These are phyloP conservation scores for Atrichornis clamosus DNA, from an alignment of 2,113 vertebrate genomes.

Conservation along the genomic window DNA sequence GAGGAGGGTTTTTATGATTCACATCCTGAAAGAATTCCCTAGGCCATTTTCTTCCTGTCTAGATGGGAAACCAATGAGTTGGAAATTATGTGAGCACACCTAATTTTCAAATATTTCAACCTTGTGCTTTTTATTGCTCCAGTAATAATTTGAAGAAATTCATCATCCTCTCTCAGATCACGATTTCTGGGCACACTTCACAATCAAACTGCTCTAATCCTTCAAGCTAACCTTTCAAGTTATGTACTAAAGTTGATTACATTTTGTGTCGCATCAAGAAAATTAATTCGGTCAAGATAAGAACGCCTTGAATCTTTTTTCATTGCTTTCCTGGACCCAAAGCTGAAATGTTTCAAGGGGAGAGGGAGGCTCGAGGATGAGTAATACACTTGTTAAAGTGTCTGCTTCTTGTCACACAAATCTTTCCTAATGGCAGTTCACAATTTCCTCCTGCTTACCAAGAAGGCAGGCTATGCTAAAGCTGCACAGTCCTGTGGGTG, in stretches of 20 bases:
- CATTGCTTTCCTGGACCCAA: neutral
- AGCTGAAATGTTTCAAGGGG: neutral
- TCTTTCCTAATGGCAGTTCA: neutral
- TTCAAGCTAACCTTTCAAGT: constrained; percentile 62
- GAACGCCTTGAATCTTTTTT: neutral
- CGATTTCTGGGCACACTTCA: constrained; percentile 37
- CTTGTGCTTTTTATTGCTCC: constrained; percentile 27
- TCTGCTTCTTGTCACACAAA: neutral
- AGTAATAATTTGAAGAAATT: constrained; percentile 43
- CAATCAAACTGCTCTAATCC: constrained; percentile 11
- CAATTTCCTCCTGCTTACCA: neutral
- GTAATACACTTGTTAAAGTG: neutral
- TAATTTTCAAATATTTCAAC: constrained; percentile 44
- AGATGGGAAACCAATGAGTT: constrained; percentile 39
- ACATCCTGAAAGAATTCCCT: neutral
- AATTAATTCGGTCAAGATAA: neutral
- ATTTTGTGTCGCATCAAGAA: neutral
- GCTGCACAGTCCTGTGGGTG: accelerated
- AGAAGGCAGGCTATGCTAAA: neutral
- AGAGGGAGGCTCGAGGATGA: neutral
- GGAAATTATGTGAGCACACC: constrained; percentile 36
- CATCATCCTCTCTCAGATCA: constrained; percentile 12
- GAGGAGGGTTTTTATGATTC: neutral
- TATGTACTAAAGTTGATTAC: constrained; percentile 35
- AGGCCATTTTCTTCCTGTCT: constrained; percentile 1